These are phyloP conservation scores for Hyalella azteca DNA, from an alignment of 2,888 invertebrate genomes.

Conservation along the genomic window DNA sequence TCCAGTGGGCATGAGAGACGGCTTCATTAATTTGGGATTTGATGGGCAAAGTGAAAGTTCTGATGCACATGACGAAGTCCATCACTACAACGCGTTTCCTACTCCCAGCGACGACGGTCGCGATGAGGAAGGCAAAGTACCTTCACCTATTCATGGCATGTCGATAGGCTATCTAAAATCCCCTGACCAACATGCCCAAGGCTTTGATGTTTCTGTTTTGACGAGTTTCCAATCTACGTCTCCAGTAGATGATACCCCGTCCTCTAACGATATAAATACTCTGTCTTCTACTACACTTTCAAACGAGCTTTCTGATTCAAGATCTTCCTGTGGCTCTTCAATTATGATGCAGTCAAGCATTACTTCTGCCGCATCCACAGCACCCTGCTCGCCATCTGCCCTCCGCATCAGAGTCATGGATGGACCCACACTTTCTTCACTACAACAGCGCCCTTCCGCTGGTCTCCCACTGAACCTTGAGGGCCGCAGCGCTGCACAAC, in stretches of 20 bases:
- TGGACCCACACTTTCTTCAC: neutral
- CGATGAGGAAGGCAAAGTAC: neutral
- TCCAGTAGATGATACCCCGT: neutral
- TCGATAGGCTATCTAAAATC: neutral
- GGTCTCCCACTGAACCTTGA: neutral
- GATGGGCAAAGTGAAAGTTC: constrained; percentile 56
- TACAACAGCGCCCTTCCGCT: neutral
- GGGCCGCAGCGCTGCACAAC: neutral
- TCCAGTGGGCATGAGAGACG: constrained; percentile 39
- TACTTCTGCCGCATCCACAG: constrained; percentile 2
- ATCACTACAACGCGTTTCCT: neutral
- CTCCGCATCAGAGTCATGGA: constrained; percentile 27
- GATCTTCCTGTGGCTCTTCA: neutral
- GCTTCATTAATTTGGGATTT: constrained; percentile 55
- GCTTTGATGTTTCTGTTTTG: neutral
- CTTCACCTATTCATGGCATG: constrained; percentile 9
- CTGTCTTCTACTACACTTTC: neutral
- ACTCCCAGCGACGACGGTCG: neutral
- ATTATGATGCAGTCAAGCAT: neutral
- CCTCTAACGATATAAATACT: neutral
- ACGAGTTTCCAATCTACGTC: neutral
- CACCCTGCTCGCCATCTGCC: constrained; percentile 23
- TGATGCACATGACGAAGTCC: constrained; percentile 42
- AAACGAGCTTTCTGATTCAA: neutral
- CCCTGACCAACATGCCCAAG: neutral